Evolutionary conservation across 2,113 vertebrate species (phyloP), one percentile per base, ranked within the genome.

Genomic region (Hippopotamus amphibius): DNA sequence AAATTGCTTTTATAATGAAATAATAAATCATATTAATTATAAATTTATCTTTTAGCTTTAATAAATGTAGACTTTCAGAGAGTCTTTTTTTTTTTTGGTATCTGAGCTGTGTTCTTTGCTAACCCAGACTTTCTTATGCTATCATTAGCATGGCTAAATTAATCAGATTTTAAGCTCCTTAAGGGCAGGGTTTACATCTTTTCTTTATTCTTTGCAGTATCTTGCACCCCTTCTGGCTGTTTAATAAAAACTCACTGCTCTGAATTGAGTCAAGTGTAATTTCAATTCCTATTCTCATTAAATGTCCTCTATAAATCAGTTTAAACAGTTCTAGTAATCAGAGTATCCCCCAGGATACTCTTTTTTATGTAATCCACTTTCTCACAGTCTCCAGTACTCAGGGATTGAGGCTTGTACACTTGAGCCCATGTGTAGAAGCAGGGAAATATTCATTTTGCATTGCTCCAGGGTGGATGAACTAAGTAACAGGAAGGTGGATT

Each of bases 131-230:
- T 96, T 90, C 82, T 50, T 21, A 33, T 22, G 22, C 63, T 63
- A 26, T 88, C 24, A 24, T 93, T 72, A 95, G 71, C 24, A 5
- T 93, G 76, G 81, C 33, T 93, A 83, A 93, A 88, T 95, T 95
- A 96, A 96, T 94, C 85, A 86, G 94, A 97, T 92, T 97, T 90
- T 96, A 97, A 97, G 93, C 93, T 95, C 86, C 89, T 95, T 59
- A 86, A 96, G 79, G 96, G 96, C 82, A 97, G 93, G 80, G 86
- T 81, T 92, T 96, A 41, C 82, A 93, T 94, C n/a, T 92, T 95
- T 86, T 88, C 76, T 85, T 96, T 95, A 96, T 89, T 84, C 69
- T 93, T 89, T 43, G 87, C 90, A 61, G 76, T 65, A 53, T 80
- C 86, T 76, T 61, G 13, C n/a, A 91, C 66, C 69, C 71, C 74